These are phyloP conservation scores for Orius insidiosus DNA, from an alignment of 1,140 invertebrate species.

Conservation along the genomic window DNA sequence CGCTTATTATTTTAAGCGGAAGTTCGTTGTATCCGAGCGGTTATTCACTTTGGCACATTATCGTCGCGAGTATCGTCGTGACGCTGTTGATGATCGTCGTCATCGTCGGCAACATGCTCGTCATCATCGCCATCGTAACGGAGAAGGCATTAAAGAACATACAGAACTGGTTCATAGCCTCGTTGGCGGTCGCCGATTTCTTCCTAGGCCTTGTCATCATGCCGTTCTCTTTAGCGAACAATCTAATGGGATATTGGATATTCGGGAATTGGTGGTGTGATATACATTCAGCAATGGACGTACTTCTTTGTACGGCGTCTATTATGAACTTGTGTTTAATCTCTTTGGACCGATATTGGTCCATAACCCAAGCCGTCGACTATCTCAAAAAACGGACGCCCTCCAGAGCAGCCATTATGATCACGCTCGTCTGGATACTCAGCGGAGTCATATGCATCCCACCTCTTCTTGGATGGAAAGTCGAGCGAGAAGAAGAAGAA, in stretches of 20 bases:
- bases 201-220: slow-evolving; percentile 88
- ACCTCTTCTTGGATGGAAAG: slow-evolving; percentile 89
- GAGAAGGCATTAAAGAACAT: slow-evolving; percentile 90
- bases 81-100: slow-evolving; percentile 90
- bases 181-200: slow-evolving; percentile 88
- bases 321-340: slow-evolving; percentile 96
- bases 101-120: slow-evolving; percentile 94
- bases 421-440: slow-evolving; percentile 83
- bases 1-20: slow-evolving; percentile 22
- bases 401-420: slow-evolving; percentile 81
- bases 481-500: slow-evolving; percentile 46
- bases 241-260: slow-evolving; percentile 95
- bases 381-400: slow-evolving; percentile 91
- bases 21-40: slow-evolving; percentile 58
- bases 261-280: slow-evolving; percentile 90
- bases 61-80: slow-evolving; percentile 74
- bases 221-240: slow-evolving; percentile 92
- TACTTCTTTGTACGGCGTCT: slow-evolving; percentile 86
- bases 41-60: slow-evolving; percentile 69
- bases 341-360: slow-evolving; percentile 91
- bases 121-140: slow-evolving; percentile 90
- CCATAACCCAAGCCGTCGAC: slow-evolving; percentile 87
- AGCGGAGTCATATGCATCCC: slow-evolving; percentile 91
- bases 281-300: slow-evolving; percentile 87
- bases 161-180: slow-evolving; percentile 97